phyloP scores from a whole-genome alignment of 2,113 vertebrate genomes.

The Mus pahari region DNA sequence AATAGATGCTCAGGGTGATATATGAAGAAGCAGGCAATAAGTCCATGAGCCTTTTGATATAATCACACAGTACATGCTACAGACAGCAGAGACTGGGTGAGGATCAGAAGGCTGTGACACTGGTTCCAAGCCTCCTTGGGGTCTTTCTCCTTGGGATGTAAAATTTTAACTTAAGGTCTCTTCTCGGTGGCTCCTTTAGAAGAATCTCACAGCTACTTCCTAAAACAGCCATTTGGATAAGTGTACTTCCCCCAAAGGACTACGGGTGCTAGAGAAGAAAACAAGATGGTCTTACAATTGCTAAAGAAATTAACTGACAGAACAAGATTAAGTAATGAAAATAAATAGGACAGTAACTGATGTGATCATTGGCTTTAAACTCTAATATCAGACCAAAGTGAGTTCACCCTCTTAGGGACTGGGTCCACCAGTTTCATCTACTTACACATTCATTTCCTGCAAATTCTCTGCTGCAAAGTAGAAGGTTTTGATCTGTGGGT shows the following conservation, averaged over 20 bases:
- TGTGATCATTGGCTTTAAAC: neutral
- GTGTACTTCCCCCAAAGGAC: neutral
- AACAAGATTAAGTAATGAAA: neutral
- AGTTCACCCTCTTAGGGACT: neutral
- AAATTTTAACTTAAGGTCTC: neutral
- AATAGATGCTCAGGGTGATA: neutral
- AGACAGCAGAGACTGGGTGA: neutral
- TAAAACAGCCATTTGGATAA: slow-evolving; percentile 29
- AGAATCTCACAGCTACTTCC: neutral
- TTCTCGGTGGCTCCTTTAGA: neutral
- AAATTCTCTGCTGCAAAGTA: slow-evolving; percentile 96
- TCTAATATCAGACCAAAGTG: neutral
- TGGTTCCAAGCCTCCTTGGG: neutral
- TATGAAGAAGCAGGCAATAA: neutral
- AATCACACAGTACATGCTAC: neutral
- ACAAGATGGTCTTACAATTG: neutral
- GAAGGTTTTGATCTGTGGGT: slow-evolving; percentile 96
- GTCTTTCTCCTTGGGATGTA: neutral
- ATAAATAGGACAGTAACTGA: neutral
- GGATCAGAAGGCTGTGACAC: neutral
- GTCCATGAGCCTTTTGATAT: too few species aligned
- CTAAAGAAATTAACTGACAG: neutral
- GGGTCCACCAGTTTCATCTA: slow-evolving; percentile 59
- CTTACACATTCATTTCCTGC: slow-evolving; percentile 97
- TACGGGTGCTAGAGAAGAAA: neutral